Evolutionary conservation across 1,140 invertebrate species (phyloP), one percentile per base, ranked within the genome.

Genomic region (Zaprionus kolodkinae): DNA sequence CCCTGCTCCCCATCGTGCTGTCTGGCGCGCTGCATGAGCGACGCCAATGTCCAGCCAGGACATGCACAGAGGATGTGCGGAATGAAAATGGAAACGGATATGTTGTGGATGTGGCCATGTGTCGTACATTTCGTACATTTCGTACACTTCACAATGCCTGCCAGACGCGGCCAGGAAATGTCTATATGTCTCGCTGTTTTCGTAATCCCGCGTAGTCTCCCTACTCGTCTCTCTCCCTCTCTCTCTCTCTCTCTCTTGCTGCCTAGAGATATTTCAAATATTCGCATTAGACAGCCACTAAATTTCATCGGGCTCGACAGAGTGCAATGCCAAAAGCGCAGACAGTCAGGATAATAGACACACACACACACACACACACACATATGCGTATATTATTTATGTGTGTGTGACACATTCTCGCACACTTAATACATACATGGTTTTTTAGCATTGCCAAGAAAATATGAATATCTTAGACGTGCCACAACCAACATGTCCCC

Each of bases 31-130:
- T 72, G 80, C 85, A 80, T 85, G 85, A 65, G 48, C 72, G 79
- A 73, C 81, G 84, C 84, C 85, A 88, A 63, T 87, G 83, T 87
- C 85, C 86, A 85, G 85, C 75, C 52, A 79, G 80, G 76, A 84
- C 77, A 84, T 79, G 64, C 59, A 76, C 62, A 76, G 56, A 69
- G 57, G 56, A 69, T 61, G 55, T 71, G 67, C 60, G 30, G 21
- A 69, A 21, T n/a, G 45, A 9, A 48, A 48, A 21, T 21, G 15
- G 15, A 30, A 48, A 62, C 65, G 65, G 65, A 69, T 71, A 43
- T 62, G 61, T 61, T 73, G 65, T 56, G 67, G 57, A 75, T 75
- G 60, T 64, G 72, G 35, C 67, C 65, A 69, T 74, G 67, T 74
- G 52, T 70, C 52, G 72, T 38, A 52, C 65, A 66, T 77, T 72